Percentiles rank a stretch among this genome's conserved stretches.
Conservation (phyloP, 2,888 invertebrate species). For the Ceratothoa steindachneri region DNA sequence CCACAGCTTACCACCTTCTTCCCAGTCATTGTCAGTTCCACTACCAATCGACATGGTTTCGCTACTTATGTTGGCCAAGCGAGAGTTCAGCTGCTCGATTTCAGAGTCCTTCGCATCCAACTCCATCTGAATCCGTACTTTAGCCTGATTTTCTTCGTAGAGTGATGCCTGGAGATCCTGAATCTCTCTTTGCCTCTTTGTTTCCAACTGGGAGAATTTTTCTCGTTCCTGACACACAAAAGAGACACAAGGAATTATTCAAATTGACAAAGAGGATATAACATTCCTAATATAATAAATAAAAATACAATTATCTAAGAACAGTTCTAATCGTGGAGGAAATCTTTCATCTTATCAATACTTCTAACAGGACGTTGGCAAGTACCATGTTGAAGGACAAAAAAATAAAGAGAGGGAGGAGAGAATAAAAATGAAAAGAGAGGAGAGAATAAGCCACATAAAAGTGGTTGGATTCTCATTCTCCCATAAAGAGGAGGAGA, state of each 20-base stretch:
- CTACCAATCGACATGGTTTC: conserved; percentile 90
- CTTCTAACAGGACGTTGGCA: no score
- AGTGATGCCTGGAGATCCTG: conserved; percentile 81
- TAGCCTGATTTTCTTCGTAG: conserved; percentile 72
- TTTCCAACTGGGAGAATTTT: conserved; percentile 81
- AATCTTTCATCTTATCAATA: no score
- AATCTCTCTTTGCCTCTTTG: conserved; percentile 76
- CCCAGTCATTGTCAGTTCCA: conserved; percentile 65
- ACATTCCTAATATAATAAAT: no score
- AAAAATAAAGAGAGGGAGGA: no score
- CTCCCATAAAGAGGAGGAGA: no score
- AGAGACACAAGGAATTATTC: background rate
- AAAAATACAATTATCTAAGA: no score
- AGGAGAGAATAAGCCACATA: no score
- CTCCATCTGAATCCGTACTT: conserved; percentile 66
- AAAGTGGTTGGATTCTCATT: no score
- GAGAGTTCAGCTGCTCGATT: conserved; percentile 75
- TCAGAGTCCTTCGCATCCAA: conserved; percentile 94
- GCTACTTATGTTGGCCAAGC: conserved; percentile 70
- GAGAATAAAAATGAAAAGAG: no score
- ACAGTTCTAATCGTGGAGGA: no score
- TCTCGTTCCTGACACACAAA: conserved; percentile 68
- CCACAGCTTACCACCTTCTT: conserved; percentile 48
- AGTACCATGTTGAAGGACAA: no score
- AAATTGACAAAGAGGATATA: no score